phyloP scores from a whole-genome alignment of 2,797 vertebrate species.

The Gallinago stenura region DNA sequence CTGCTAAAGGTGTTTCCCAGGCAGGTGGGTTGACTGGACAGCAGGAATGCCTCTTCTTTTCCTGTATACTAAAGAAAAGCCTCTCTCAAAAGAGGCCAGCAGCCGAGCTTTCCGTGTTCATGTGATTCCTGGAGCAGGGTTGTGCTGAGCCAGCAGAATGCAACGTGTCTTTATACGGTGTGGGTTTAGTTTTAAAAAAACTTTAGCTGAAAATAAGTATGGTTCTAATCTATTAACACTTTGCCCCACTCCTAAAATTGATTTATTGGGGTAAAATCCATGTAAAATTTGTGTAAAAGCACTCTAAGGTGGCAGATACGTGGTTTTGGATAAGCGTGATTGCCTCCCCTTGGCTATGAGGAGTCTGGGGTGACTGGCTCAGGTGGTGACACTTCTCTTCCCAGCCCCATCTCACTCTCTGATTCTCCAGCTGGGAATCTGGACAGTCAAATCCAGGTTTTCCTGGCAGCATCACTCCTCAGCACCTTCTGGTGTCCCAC shows the following conservation, averaged over 20 bases:
- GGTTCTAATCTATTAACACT: not conserved
- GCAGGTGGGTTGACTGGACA: not conserved
- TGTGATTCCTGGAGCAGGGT: not conserved
- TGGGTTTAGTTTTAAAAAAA: not conserved
- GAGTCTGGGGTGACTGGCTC: not conserved
- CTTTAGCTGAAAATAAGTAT: not conserved
- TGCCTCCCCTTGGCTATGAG: not conserved
- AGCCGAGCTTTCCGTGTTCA: not conserved
- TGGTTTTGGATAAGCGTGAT: not conserved
- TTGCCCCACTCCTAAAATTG: not conserved
- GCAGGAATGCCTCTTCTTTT: not conserved
- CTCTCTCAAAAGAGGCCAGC: not conserved
- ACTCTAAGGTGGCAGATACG: rapidly evolving
- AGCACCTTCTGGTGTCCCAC: rapidly evolving
- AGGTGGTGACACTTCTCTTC: too few species aligned
- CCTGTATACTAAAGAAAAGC: rapidly evolving
- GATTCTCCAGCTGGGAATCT: not conserved
- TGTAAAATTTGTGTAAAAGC: not conserved
- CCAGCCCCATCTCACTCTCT: not conserved
- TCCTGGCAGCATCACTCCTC: not conserved
- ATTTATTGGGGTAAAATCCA: not conserved
- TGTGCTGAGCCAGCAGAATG: not conserved
- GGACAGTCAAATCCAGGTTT: rapidly evolving
- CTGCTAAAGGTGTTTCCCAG: not conserved
- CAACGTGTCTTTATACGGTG: not conserved